Percentiles rank a stretch among this genome's conserved stretches.
phyloP scores from a whole-genome alignment of 1,140 invertebrate genomes.

The Pachyrhynchus sulphureomaculatus region DNA sequence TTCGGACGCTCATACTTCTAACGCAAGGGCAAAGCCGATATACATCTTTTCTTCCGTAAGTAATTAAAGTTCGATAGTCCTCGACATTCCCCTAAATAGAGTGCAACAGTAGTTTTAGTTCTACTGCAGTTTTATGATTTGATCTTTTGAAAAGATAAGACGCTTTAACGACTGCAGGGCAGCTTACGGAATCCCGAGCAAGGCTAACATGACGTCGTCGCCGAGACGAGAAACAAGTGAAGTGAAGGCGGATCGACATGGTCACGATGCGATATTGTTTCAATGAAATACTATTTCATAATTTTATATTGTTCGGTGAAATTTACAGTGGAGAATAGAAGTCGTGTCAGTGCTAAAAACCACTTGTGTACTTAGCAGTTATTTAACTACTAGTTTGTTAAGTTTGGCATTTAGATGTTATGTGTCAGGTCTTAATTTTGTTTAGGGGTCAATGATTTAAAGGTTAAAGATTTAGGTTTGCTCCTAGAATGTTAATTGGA shows the following conservation, averaged over 20 bases:
- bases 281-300: conserved; percentile 27
- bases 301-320: conserved; percentile 14
- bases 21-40: too few relatives aligned
- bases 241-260: conserved; percentile 29
- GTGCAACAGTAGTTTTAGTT: conserved; percentile 17
- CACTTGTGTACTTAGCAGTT: not conserved
- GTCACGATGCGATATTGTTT: conserved; percentile 24
- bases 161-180: conserved; percentile 1
- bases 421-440: not conserved
- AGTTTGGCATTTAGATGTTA: not conserved
- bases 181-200: conserved; percentile 22
- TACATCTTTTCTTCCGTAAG: too few relatives aligned
- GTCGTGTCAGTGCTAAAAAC: not conserved
- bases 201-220: conserved; percentile 29
- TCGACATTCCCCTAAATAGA: too few relatives aligned
- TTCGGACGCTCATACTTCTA: too few relatives aligned
- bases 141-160: conserved; percentile 14
- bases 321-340: conserved; percentile 2
- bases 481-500: too few relatives aligned
- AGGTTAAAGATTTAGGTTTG: not conserved
- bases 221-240: conserved; percentile 24
- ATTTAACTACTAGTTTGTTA: conserved; percentile 3
- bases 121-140: conserved; percentile 12
- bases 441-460: not conserved
- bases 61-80: too few relatives aligned